These are phyloP conservation scores for Parus major DNA, from an alignment of 2,113 vertebrate genomes.

Conservation along the genomic window DNA sequence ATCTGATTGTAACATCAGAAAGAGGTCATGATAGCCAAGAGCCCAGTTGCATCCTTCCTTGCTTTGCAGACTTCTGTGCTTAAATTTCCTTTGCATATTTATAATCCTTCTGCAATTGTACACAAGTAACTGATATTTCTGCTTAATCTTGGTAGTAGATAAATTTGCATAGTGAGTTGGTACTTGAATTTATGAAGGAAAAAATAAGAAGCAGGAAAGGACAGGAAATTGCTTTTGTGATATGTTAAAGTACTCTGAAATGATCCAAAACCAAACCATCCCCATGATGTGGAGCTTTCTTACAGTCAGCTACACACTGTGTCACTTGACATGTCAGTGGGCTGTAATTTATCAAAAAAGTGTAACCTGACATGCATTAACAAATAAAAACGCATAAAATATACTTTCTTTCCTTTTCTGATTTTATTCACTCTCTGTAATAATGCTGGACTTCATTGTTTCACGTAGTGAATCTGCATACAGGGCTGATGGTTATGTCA, in stretches of 20 bases:
- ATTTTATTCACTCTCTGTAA: not conserved
- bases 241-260: not conserved
- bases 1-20: not conserved
- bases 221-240: not conserved
- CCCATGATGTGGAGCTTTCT: not conserved
- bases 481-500: not conserved
- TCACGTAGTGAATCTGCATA: not conserved
- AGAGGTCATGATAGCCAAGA: not conserved
- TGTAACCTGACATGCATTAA: not conserved
- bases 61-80: not conserved
- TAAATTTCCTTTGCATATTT: conserved; percentile 1
- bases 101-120: not conserved
- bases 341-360: not conserved
- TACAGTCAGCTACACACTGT: not conserved
- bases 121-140: not conserved
- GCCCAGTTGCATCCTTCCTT: not conserved
- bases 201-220: not conserved
- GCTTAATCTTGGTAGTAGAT: not conserved
- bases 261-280: not conserved
- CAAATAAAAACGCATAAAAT: not conserved
- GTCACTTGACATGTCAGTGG: not conserved
- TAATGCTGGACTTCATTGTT: not conserved
- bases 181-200: not conserved
- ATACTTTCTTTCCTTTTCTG: not conserved
- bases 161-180: not conserved